Evolutionary conservation across 2,888 invertebrate species (phyloP).

Genomic region (Drosophila subquinaria): DNA sequence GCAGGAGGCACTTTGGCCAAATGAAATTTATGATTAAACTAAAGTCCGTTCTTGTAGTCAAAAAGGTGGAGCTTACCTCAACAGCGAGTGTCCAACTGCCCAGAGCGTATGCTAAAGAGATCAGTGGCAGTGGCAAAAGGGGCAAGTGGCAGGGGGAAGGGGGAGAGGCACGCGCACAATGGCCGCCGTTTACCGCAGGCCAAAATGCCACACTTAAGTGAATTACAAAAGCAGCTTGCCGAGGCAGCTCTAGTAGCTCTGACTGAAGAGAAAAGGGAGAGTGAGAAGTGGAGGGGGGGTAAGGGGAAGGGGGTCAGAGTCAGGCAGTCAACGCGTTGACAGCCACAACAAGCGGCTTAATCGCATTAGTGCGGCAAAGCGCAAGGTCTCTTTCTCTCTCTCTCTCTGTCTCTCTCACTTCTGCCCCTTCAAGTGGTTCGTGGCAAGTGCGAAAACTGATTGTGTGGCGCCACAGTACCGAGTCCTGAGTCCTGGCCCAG

Average conservation of each 20-base stretch:
- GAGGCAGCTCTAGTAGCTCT: constrained; percentile 4
- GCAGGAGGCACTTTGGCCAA: constrained; percentile 52
- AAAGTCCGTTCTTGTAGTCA: constrained; percentile 47
- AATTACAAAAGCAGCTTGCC: constrained; percentile 78
- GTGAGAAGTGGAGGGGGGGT: background rate
- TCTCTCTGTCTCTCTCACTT: background rate
- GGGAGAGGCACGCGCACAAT: constrained; percentile 47
- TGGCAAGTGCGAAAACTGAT: constrained; percentile 78
- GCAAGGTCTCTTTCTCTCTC: constrained; percentile 15
- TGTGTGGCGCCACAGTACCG: constrained; percentile 61
- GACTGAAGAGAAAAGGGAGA: background rate
- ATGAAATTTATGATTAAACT: constrained; percentile 78
- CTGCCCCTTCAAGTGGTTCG: constrained; percentile 26
- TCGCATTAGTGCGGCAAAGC: constrained; percentile 76
- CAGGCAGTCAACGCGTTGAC: constrained; percentile 81
- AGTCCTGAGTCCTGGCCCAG: constrained; percentile 22
- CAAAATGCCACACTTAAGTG: constrained; percentile 83
- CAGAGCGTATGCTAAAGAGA: constrained; percentile 71
- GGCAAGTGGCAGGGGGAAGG: constrained; percentile 14
- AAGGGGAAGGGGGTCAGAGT: constrained; percentile 31
- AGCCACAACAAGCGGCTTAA: constrained; percentile 83
- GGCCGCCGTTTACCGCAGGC: constrained; percentile 76
- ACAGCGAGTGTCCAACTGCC: constrained; percentile 35
- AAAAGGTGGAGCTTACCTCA: constrained; percentile 61
- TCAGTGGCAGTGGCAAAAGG: constrained; percentile 28